Percentiles rank a stretch among this genome's conserved stretches.
Evolutionary conservation across 2,888 invertebrate genomes (phyloP).

Genomic region (Clanis bilineata): DNA sequence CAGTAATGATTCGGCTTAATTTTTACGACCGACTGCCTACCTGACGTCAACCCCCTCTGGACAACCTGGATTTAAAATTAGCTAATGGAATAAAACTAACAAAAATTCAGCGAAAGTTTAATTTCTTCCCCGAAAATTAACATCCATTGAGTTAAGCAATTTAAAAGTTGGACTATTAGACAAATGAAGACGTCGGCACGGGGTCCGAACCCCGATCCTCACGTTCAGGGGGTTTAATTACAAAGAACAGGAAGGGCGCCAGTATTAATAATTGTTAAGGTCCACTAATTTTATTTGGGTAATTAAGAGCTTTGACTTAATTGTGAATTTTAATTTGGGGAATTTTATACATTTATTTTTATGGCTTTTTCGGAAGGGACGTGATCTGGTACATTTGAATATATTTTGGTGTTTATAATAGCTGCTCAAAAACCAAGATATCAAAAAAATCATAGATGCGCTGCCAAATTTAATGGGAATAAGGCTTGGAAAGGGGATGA

Average conservation of each 20-base stretch:
- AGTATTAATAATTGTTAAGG: slow-evolving; percentile 30
- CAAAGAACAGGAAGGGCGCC: slow-evolving; percentile 1
- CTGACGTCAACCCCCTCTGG: no score
- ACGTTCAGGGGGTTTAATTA: slow-evolving; percentile 20
- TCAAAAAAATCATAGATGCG: no score
- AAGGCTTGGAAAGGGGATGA: no score
- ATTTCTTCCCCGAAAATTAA: slow-evolving; percentile 10
- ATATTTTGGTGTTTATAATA: not conserved
- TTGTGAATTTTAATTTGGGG: slow-evolving; percentile 40
- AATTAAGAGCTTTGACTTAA: slow-evolving; percentile 24
- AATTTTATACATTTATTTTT: slow-evolving; percentile 23
- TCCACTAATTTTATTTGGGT: slow-evolving; percentile 16
- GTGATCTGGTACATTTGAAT: not conserved
- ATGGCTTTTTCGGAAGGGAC: not conserved
- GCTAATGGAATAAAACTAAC: no score
- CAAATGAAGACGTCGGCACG: slow-evolving; percentile 37
- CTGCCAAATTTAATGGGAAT: no score
- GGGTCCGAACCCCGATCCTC: slow-evolving; percentile 40
- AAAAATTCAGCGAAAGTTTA: not conserved
- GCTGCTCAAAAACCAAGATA: not conserved
- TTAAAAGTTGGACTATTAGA: slow-evolving; percentile 45
- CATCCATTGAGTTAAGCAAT: slow-evolving; percentile 27
- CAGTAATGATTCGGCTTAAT: no score
- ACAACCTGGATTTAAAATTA: no score
- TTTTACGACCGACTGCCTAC: no score